phyloP scores from a whole-genome alignment of 2,888 invertebrate species.

The Pollenia griseotomentosa region DNA sequence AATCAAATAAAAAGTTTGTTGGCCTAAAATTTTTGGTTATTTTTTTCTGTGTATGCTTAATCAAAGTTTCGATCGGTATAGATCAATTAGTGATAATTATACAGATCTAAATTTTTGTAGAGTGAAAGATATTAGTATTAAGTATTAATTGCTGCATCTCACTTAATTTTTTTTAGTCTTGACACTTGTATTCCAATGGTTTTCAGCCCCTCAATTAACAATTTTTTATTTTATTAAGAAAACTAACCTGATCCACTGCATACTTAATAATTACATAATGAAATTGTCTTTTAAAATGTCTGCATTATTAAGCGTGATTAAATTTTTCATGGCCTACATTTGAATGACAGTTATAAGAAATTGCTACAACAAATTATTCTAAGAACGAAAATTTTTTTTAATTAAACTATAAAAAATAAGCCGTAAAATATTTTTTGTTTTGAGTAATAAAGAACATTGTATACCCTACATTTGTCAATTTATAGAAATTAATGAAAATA shows the following conservation, averaged over 20 bases:
- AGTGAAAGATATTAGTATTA: too few relatives aligned
- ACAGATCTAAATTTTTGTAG: too few relatives aligned
- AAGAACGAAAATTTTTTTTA: neutral
- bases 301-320: constrained; percentile 42
- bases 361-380: neutral
- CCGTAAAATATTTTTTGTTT: neutral
- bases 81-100: too few relatives aligned
- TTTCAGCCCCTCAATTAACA: too few relatives aligned
- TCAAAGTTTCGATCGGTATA: too few relatives aligned
- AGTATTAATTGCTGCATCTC: too few relatives aligned
- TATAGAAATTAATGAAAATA: too few relatives aligned
- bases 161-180: too few relatives aligned
- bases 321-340: constrained; percentile 38
- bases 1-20: too few relatives aligned
- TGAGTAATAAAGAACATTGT: neutral
- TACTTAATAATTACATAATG: constrained; percentile 36
- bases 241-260: constrained; percentile 39
- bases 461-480: neutral
- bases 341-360: constrained; percentile 20
- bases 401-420: neutral
- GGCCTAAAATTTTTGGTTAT: too few relatives aligned
- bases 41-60: too few relatives aligned
- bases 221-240: neutral
- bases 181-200: too few relatives aligned
- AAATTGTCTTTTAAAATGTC: constrained; percentile 6